Percentiles rank a stretch among this genome's conserved stretches.
Conservation (phyloP, 2,797 vertebrate species). For the Falco cherrug region DNA sequence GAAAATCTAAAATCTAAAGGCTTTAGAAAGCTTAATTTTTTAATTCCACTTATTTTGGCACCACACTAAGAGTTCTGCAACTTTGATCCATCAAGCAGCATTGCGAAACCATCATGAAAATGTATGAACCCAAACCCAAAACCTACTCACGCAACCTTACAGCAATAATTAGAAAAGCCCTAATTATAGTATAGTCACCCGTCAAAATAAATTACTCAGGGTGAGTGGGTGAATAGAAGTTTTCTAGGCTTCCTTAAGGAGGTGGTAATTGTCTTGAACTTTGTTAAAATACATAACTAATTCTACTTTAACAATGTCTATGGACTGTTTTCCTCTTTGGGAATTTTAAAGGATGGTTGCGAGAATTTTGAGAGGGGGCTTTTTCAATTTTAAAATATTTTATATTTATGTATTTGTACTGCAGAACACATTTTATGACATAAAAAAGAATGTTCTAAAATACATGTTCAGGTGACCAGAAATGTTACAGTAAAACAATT, state of each 20-base stretch:
- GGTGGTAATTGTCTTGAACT: conserved; percentile 49
- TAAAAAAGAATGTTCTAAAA: background rate
- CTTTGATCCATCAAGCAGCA: conserved; percentile 28
- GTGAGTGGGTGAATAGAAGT: conserved; percentile 56
- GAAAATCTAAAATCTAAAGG: background rate
- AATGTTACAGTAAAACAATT: background rate
- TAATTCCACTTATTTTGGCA: background rate
- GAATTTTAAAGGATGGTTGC: background rate
- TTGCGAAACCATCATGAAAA: conserved; percentile 49
- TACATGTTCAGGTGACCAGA: background rate
- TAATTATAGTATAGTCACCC: conserved; percentile 53
- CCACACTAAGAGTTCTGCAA: background rate
- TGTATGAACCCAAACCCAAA: conserved; percentile 42
- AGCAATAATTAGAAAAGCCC: conserved; percentile 12
- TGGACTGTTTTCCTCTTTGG: background rate
- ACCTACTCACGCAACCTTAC: conserved; percentile 35
- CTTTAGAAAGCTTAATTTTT: background rate
- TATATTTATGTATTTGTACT: background rate
- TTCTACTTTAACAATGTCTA: conserved; percentile 21
- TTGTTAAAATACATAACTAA: conserved; percentile 48
- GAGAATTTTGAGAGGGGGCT: background rate
- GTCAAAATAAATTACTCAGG: conserved; percentile 64
- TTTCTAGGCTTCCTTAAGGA: conserved; percentile 38
- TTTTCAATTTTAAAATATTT: background rate
- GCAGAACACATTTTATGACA: background rate